Base-by-base conservation (phyloP, 2,797 vertebrate genomes). In the Ctenochaetus hawaiiensis region DNA sequence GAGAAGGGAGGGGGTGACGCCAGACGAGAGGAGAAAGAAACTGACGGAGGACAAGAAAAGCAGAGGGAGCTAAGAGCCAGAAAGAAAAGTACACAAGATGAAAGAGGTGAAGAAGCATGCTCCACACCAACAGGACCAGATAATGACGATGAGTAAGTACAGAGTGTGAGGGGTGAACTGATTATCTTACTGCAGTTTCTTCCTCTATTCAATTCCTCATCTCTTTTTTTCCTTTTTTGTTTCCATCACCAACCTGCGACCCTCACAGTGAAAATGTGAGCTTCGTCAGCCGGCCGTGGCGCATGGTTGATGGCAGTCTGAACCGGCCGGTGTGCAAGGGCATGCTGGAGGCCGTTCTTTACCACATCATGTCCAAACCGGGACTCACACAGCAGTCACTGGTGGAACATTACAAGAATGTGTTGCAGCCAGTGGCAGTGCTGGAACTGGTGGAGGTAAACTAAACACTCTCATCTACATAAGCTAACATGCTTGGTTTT, bases 221-320 rank as follows among this genome's bases (percentile, higher is more conserved):
- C 54, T 45, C 54, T 14, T 12, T 9, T 10, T 47, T 44, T n/a
- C n/a, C n/a, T 16, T 63, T 26, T 44, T 14, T 47, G 12, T 26
- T 45, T 5, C 66, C 43, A 17, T 63, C 56, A 1, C 18, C 0
- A 1, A 1, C 63, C 4, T 62, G 20, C 39, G 0, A 17, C 23
- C 56, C 58, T 8, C 47, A 2, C 84, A 90, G 86, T 2, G 78
- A 82, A 0, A 87, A 39, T 0, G 13, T 96, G 75, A 94, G 93
- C 56, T 99, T 98, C 86, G 18, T 98, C 0, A 95, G 96, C 87
- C 96, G 98, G 2, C 98, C 98, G 0, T 99, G 98, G 98, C 95
- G 98, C 51, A 92, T 96, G 1, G 97, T 98, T 66, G 98, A 99
- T 0, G 96, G 98, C 17, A 96, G 85, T 1, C 85, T 99, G 81